phyloP scores from a whole-genome alignment of 2,888 invertebrate species.

The Liopterus haemorrhoidalis region DNA sequence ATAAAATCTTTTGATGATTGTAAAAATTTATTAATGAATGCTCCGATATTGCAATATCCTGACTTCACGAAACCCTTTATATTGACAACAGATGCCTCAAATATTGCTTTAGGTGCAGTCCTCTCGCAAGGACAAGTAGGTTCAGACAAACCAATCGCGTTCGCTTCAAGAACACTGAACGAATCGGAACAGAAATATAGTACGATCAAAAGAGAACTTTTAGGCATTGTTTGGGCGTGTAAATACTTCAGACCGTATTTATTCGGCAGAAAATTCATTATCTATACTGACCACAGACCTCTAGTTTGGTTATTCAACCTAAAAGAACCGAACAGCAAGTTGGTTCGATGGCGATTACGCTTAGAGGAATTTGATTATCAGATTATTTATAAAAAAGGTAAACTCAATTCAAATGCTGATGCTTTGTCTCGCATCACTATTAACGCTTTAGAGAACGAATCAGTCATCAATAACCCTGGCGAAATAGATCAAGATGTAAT shows the following conservation, averaged over 20 bases:
- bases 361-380: constrained; percentile 34
- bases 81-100: constrained; percentile 35
- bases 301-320: constrained; percentile 37
- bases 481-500: too few species aligned
- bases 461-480: too few species aligned
- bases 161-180: constrained; percentile 28
- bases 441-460: too few species aligned
- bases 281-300: constrained; percentile 41
- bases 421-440: constrained; percentile 13
- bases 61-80: constrained; percentile 35
- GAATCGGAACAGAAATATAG: constrained; percentile 25
- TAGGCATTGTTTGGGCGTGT: constrained; percentile 30
- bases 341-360: constrained; percentile 38
- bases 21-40: constrained; percentile 24
- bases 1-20: constrained; percentile 19
- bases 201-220: constrained; percentile 31
- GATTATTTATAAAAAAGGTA: constrained; percentile 16
- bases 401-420: constrained; percentile 9
- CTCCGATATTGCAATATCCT: constrained; percentile 32
- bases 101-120: constrained; percentile 33
- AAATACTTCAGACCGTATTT: constrained; percentile 32
- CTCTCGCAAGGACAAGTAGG: constrained; percentile 29
- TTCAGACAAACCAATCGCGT: constrained; percentile 14
- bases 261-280: constrained; percentile 35
- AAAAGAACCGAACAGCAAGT: constrained; percentile 40